A percentile compares a stretch with the other conserved stretches of the same genome.
Evolutionary conservation across 2,113 vertebrate genomes (phyloP).

Genomic region (Tauraco erythrolophus): DNA sequence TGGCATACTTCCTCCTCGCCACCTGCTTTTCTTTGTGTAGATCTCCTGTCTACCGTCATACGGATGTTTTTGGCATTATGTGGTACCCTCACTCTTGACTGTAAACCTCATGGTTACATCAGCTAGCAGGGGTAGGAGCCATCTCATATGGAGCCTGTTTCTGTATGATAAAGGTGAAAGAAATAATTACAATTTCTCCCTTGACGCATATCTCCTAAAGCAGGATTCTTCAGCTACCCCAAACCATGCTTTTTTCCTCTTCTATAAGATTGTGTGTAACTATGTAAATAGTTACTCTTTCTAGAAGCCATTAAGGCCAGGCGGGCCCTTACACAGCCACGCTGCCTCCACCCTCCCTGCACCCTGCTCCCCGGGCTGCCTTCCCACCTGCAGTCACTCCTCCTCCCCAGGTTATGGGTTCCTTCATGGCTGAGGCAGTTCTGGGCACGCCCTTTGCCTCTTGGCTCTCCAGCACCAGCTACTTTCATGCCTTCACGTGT

Average conservation of each 20-base stretch:
- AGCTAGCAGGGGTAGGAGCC: neutral
- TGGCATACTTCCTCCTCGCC: neutral
- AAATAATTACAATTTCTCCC: neutral
- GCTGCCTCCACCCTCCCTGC: neutral
- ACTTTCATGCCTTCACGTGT: neutral
- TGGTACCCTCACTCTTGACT: neutral
- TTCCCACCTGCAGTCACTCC: neutral
- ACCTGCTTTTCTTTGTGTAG: neutral
- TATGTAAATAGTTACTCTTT: neutral
- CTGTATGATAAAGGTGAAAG: neutral
- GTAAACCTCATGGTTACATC: neutral
- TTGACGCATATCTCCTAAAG: neutral
- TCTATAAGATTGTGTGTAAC: neutral
- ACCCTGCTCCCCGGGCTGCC: accelerated
- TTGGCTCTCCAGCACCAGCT: neutral
- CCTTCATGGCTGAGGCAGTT: no score
- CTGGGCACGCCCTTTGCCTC: neutral
- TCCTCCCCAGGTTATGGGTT: neutral
- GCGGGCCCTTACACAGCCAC: accelerated
- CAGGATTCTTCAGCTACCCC: neutral
- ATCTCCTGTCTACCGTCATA: neutral
- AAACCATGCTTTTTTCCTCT: neutral
- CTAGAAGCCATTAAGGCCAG: neutral
- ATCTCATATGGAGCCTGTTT: neutral
- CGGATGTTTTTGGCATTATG: neutral